phyloP scores from a whole-genome alignment of 2,888 invertebrate species.

The Megastigmus dorsalis region DNA sequence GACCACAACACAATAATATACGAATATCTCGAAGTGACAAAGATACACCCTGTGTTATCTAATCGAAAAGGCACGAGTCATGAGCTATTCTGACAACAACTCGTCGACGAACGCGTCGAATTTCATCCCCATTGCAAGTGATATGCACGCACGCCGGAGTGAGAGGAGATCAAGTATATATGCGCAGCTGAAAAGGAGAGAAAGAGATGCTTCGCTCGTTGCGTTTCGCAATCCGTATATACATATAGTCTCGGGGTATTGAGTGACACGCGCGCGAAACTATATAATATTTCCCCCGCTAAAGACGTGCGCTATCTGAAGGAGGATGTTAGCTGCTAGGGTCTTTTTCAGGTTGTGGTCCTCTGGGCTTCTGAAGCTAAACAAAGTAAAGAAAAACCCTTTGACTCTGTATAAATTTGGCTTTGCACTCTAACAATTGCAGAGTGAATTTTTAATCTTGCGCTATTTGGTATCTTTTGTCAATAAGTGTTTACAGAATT shows the following conservation, averaged over 20 bases:
- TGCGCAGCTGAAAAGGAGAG: neutral
- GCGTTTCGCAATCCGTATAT: neutral
- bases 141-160: neutral
- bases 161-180: conserved; percentile 6
- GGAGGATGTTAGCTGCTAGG: no score
- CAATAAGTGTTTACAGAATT: no score
- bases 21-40: neutral
- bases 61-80: conserved; percentile 34
- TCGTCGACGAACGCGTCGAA: conserved; percentile 23
- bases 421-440: no score
- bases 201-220: neutral
- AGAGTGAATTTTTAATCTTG: no score
- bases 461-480: no score
- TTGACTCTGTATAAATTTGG: no score
- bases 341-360: no score
- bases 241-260: conserved; percentile 3
- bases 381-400: no score
- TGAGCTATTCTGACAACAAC: conserved; percentile 18
- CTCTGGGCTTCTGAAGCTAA: no score
- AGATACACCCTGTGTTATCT: conserved; percentile 27
- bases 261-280: conserved; percentile 7
- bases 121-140: conserved; percentile 31
- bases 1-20: neutral
- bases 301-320: no score
- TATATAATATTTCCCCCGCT: conserved; percentile 15